Conservation (phyloP, 2,888 invertebrate genomes). For the Ectobius pallidus region DNA sequence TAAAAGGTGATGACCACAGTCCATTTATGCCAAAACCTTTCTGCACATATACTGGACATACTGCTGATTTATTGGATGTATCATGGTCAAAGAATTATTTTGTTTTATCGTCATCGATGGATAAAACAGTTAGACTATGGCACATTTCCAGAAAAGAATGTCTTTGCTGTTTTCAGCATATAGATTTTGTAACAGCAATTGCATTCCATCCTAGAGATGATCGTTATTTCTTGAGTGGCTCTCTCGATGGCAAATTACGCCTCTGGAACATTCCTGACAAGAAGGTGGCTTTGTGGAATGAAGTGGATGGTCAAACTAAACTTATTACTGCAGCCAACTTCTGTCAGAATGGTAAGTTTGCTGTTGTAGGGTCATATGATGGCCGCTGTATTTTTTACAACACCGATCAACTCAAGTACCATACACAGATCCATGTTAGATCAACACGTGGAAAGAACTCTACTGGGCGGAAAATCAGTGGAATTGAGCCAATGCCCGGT, state of each 20-base stretch:
- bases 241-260: conserved; percentile 96
- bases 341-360: conserved; percentile 97
- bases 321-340: conserved; percentile 97
- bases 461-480: conserved; percentile 93
- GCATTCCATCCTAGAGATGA: conserved; percentile 96
- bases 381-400: conserved; percentile 98
- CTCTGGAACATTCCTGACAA: conserved; percentile 99
- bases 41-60: conserved; percentile 92
- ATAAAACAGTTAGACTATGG: conserved; percentile 97
- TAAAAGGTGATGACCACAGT: conserved; percentile 65
- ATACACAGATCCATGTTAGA: conserved; percentile 95
- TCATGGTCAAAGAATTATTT: conserved; percentile 99
- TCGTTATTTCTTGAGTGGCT: conserved; percentile 90
- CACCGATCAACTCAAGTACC: conserved; percentile 97
- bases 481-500: conserved; percentile 95
- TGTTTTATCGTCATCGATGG: conserved; percentile 97
- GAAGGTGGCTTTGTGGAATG: conserved; percentile 95
- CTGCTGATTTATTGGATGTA: conserved; percentile 94
- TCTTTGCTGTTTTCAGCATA: conserved; percentile 98
- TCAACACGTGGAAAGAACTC: conserved; percentile 96
- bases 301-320: conserved; percentile 92
- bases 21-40: conserved; percentile 91
- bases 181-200: conserved; percentile 98
- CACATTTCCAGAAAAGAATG: conserved; percentile 97
- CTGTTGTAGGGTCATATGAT: conserved; percentile 97